Evolutionary conservation across 2,888 invertebrate species (phyloP).

Genomic region (Dastarcus helophoroides): DNA sequence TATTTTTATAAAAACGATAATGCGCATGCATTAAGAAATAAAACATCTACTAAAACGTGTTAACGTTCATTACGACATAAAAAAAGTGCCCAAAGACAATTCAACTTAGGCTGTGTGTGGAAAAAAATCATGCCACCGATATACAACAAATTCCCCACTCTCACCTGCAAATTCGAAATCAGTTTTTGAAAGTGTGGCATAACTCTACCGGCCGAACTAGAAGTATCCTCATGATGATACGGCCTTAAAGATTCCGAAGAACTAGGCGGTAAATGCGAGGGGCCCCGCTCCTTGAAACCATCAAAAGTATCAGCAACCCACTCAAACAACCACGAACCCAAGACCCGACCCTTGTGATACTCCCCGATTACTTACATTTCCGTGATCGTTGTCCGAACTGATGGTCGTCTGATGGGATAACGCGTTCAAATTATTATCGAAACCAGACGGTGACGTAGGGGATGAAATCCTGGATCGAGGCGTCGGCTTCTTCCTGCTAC

Average conservation of each 20-base stretch:
- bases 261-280: constrained; percentile 31
- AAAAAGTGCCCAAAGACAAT: no score
- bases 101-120: no score
- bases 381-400: constrained; percentile 20
- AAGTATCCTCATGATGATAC: constrained; percentile 32
- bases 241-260: constrained; percentile 31
- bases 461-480: constrained; percentile 26
- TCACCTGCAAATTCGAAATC: constrained; percentile 62
- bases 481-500: constrained; percentile 26
- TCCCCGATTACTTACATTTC: constrained; percentile 26
- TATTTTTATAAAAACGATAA: no score
- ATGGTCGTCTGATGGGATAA: constrained; percentile 26
- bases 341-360: neutral
- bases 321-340: neutral
- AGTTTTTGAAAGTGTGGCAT: constrained; percentile 60
- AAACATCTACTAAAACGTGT: no score
- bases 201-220: constrained; percentile 43
- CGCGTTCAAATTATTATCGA: constrained; percentile 25
- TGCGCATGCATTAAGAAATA: no score
- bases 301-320: constrained; percentile 13
- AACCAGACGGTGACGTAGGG: constrained; percentile 29
- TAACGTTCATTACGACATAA: no score
- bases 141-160: constrained; percentile 29
- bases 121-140: no score
- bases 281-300: constrained; percentile 31